Conservation (phyloP, 2,888 invertebrate species). For the Scaptomyza reducta region DNA sequence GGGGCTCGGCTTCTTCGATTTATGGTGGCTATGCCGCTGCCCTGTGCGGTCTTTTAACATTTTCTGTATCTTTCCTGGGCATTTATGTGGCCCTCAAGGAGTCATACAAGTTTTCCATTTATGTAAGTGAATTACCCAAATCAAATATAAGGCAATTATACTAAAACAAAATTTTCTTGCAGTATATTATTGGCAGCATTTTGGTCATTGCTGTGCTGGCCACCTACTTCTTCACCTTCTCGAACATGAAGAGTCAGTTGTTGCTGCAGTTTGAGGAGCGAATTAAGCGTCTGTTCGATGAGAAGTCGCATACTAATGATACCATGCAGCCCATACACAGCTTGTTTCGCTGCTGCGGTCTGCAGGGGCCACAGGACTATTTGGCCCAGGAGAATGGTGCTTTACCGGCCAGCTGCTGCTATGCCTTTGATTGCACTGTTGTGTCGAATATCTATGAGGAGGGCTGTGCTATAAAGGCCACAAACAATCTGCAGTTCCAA, state of each 20-base stretch:
- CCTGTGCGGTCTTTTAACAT: constrained; percentile 60
- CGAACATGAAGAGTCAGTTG: constrained; percentile 60
- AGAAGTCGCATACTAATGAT: constrained; percentile 56
- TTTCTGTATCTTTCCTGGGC: constrained; percentile 71
- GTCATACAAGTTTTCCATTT: constrained; percentile 72
- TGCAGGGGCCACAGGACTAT: constrained; percentile 77
- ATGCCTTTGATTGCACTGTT: constrained; percentile 66
- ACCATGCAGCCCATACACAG: constrained; percentile 76
- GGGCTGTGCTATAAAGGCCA: constrained; percentile 69
- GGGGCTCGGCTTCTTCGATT: constrained; percentile 74
- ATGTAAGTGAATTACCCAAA: constrained; percentile 45
- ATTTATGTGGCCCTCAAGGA: constrained; percentile 77
- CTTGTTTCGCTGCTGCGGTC: constrained; percentile 76
- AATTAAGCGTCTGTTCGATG: constrained; percentile 62
- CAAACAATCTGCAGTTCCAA: constrained; percentile 41
- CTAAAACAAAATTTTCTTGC: neutral
- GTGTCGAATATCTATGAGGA: constrained; percentile 63
- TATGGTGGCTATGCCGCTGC: constrained; percentile 74
- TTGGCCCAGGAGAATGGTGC: constrained; percentile 55
- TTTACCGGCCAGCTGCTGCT: constrained; percentile 78
- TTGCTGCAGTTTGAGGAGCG: constrained; percentile 67
- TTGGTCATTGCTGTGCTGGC: constrained; percentile 60
- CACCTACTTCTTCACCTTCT: constrained; percentile 70
- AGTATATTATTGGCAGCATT: constrained; percentile 59
- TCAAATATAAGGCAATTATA: neutral